These are phyloP conservation scores for Coenonympha arcania DNA, from an alignment of 2,888 invertebrate species.

Conservation along the genomic window DNA sequence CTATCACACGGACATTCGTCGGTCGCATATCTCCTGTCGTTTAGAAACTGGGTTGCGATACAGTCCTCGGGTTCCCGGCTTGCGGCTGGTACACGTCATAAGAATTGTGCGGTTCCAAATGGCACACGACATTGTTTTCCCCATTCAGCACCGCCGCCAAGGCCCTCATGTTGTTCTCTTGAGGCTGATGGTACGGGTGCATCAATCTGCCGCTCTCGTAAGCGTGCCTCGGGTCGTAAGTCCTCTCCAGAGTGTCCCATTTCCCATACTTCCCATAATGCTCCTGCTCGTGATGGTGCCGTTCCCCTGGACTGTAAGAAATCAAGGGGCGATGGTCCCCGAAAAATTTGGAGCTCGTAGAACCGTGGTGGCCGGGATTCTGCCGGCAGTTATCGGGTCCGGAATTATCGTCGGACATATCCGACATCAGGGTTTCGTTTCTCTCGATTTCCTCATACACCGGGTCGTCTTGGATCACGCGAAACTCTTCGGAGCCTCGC, in stretches of 20 bases:
- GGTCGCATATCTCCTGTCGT: slow-evolving; percentile 19
- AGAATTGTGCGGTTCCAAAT: slow-evolving; percentile 81
- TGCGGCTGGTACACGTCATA: slow-evolving; percentile 68
- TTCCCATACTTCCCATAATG: slow-evolving; percentile 68
- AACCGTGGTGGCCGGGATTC: slow-evolving; percentile 74
- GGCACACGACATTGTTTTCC: slow-evolving; percentile 88
- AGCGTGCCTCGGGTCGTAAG: slow-evolving; percentile 61
- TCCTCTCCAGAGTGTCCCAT: slow-evolving; percentile 70
- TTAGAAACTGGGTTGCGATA: slow-evolving; percentile 70
- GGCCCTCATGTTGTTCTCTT: slow-evolving; percentile 74
- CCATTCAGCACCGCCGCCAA: slow-evolving; percentile 87
- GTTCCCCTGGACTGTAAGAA: slow-evolving; percentile 81
- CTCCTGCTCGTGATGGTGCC: slow-evolving; percentile 67
- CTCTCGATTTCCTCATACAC: slow-evolving; percentile 88
- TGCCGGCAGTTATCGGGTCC: slow-evolving; percentile 79
- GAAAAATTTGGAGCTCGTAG: slow-evolving; percentile 79
- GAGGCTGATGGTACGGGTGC: slow-evolving; percentile 71
- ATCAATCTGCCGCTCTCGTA: slow-evolving; percentile 70
- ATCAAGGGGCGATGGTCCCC: slow-evolving; percentile 87
- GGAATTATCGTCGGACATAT: slow-evolving; percentile 82
- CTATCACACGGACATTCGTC: slow-evolving; percentile 38
- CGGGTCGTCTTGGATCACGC: slow-evolving; percentile 80
- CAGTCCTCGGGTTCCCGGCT: slow-evolving; percentile 63
- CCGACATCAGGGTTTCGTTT: slow-evolving; percentile 81
- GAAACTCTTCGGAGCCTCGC: slow-evolving; percentile 72